These are phyloP conservation scores for Lamellibrachia columna DNA, from an alignment of 2,888 invertebrate genomes.

Conservation along the genomic window DNA sequence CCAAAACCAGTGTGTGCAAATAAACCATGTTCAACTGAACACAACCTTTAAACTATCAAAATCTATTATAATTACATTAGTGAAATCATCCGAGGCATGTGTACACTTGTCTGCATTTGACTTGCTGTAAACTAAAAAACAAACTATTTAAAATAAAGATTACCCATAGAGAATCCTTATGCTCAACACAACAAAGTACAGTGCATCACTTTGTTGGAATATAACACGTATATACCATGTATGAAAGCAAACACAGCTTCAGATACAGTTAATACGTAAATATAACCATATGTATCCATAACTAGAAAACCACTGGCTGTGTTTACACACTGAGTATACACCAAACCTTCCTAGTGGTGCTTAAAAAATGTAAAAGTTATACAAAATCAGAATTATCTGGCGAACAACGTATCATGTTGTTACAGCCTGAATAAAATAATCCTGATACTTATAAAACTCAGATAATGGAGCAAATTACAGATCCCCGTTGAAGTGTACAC, in stretches of 20 bases:
- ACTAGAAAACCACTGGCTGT: background rate
- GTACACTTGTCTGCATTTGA: too few species aligned
- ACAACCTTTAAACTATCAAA: too few species aligned
- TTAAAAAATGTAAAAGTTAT: constrained; percentile 5
- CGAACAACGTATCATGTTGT: background rate
- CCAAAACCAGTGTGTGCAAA: too few species aligned
- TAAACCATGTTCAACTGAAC: too few species aligned
- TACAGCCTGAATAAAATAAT: background rate
- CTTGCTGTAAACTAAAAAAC: background rate
- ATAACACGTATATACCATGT: background rate
- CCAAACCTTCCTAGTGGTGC: background rate
- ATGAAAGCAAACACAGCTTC: background rate
- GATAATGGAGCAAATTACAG: background rate
- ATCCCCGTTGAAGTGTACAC: constrained; percentile 3
- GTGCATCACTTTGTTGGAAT: background rate
- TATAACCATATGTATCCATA: background rate
- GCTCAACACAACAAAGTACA: background rate
- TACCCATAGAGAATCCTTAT: background rate
- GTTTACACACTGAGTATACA: background rate
- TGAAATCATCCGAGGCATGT: too few species aligned
- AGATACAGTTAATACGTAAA: constrained; percentile 8
- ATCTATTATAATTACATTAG: too few species aligned
- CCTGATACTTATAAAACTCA: constrained; percentile 5
- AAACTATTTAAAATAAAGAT: background rate
- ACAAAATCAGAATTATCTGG: constrained; percentile 12